These are phyloP conservation scores for Typhlichthys eigenmanni DNA, from an alignment of 2,797 vertebrate species.

Conservation along the genomic window DNA sequence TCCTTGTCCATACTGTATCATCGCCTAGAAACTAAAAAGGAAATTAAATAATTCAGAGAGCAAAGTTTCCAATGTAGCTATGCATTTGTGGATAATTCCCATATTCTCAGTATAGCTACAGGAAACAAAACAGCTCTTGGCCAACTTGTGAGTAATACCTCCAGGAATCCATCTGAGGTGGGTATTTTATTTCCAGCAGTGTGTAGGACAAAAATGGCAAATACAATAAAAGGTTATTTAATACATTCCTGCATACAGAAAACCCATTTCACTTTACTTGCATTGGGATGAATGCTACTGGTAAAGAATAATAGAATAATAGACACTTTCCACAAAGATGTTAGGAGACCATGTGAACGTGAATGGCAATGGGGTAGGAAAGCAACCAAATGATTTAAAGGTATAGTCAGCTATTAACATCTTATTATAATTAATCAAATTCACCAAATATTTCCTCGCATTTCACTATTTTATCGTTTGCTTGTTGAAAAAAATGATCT, in stretches of 20 bases:
- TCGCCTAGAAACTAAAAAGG: neutral
- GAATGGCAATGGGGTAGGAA: neutral
- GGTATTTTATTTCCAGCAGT: slow-evolving; percentile 29
- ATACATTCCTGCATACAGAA: slow-evolving; percentile 49
- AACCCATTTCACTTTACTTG: slow-evolving; percentile 27
- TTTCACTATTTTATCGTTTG: too few species aligned
- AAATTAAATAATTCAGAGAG: neutral
- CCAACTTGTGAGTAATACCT: slow-evolving; percentile 36
- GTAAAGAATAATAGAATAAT: slow-evolving; percentile 19
- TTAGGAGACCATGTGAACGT: slow-evolving; percentile 31
- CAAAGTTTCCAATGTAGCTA: slow-evolving; percentile 3
- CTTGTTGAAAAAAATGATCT: too few species aligned
- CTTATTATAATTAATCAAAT: too few species aligned
- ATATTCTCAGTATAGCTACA: slow-evolving; percentile 24
- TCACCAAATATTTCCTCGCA: too few species aligned
- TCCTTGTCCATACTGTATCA: neutral
- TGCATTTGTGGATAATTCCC: neutral
- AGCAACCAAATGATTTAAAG: slow-evolving; percentile 17
- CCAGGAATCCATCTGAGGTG: slow-evolving; percentile 41
- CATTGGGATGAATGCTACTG: neutral
- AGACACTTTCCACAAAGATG: slow-evolving; percentile 20
- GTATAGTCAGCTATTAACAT: too few species aligned
- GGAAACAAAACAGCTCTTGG: slow-evolving; percentile 16
- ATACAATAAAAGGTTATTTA: slow-evolving; percentile 47
- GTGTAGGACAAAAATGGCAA: slow-evolving; percentile 36